Evolutionary conservation across 2,797 vertebrate genomes (phyloP).

Genomic region (Rhinoraja longicauda): DNA sequence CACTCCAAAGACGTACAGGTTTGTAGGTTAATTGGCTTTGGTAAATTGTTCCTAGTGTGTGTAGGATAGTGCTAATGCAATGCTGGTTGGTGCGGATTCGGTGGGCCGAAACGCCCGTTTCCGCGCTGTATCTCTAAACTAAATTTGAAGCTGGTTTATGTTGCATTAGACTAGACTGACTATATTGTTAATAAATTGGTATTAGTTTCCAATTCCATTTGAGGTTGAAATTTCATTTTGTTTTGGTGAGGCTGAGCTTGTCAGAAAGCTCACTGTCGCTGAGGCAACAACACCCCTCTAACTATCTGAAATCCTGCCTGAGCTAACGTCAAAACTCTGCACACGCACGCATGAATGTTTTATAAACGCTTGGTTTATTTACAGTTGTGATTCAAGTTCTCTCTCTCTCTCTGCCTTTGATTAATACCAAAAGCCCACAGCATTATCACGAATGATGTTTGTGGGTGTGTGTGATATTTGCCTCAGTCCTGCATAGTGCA

Average conservation of each 20-base stretch:
- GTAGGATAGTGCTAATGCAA: no score
- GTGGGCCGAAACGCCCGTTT: no score
- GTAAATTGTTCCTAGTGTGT: no score
- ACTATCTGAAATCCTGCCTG: not conserved
- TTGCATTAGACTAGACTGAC: not conserved
- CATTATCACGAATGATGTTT: not conserved
- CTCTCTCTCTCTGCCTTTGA: not conserved
- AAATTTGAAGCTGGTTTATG: not conserved
- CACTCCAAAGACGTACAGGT: no score
- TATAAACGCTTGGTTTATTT: constrained; percentile 2
- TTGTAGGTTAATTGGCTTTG: no score
- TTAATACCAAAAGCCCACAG: not conserved
- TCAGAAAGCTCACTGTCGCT: not conserved
- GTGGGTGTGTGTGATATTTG: not conserved
- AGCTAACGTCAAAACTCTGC: not conserved
- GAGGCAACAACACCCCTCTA: not conserved
- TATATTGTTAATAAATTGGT: not conserved
- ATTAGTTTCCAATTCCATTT: not conserved
- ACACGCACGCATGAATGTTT: constrained; percentile 17
- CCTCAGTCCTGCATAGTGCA: not conserved
- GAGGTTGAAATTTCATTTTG: no score
- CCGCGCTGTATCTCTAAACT: no score
- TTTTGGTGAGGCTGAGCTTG: not conserved
- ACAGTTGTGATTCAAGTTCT: not conserved
- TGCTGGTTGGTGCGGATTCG: no score